Percentiles rank a stretch among this genome's conserved stretches.
Conservation (phyloP, 2,888 invertebrate genomes). For the Neoitamus cyanurus region DNA sequence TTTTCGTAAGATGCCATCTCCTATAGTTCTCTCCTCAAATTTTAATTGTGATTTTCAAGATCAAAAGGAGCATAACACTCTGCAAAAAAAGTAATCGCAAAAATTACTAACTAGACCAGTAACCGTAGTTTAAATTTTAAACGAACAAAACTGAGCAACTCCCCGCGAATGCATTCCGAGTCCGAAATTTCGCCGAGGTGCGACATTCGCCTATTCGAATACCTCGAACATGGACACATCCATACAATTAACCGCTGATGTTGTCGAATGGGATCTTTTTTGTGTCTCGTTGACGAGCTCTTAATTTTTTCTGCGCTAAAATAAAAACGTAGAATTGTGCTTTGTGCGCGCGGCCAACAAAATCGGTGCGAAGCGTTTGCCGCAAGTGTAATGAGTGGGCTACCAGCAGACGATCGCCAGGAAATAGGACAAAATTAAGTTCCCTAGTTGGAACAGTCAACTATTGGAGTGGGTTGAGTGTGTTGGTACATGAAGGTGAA, state of each 20-base stretch:
- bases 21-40: too few relatives aligned
- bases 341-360: neutral
- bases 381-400: neutral
- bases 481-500: constrained; percentile 45
- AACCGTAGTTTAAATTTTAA: neutral
- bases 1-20: too few relatives aligned
- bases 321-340: constrained; percentile 22
- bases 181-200: neutral
- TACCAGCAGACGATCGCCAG: neutral
- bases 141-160: neutral
- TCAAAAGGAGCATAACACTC: neutral
- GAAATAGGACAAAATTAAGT: constrained; percentile 29
- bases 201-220: constrained; percentile 24
- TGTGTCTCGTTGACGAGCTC: constrained; percentile 46
- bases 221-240: constrained; percentile 41
- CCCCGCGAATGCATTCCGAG: neutral
- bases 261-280: constrained; percentile 48
- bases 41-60: too few relatives aligned
- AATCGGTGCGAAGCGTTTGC: neutral
- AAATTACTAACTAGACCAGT: rapidly evolving
- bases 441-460: constrained; percentile 35
- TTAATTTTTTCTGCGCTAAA: constrained; percentile 26
- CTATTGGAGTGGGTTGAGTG: constrained; percentile 30
- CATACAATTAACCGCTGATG: constrained; percentile 38
- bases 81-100: too few relatives aligned